phyloP scores from a whole-genome alignment of 2,888 invertebrate genomes.

The Actias luna region DNA sequence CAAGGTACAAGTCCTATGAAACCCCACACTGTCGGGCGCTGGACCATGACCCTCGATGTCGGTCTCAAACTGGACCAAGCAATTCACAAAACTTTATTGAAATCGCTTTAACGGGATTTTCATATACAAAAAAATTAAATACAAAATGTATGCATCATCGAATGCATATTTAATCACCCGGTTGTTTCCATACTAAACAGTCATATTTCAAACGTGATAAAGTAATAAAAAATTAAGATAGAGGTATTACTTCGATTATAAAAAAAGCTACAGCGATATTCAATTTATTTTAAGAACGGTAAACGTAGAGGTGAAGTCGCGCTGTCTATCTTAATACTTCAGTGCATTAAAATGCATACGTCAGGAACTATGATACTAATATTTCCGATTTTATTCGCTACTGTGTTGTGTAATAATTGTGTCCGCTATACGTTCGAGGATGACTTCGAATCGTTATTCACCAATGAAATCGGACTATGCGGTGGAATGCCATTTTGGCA shows the following conservation, averaged over 20 bases:
- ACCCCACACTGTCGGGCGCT: too few relatives aligned
- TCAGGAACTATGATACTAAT: background rate
- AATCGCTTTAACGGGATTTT: too few relatives aligned
- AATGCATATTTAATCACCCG: background rate
- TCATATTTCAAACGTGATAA: background rate
- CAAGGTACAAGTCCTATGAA: too few relatives aligned
- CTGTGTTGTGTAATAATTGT: slow-evolving; percentile 28
- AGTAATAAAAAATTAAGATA: background rate
- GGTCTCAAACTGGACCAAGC: too few relatives aligned
- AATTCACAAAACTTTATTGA: too few relatives aligned
- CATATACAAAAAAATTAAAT: too few relatives aligned
- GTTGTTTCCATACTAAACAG: background rate
- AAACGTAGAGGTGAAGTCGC: background rate
- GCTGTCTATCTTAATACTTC: background rate
- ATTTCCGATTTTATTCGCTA: background rate
- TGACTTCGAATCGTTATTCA: slow-evolving; percentile 39
- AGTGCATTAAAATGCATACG: background rate
- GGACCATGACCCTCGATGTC: too few relatives aligned
- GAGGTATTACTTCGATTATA: background rate
- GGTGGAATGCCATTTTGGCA: background rate
- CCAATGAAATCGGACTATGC: slow-evolving; percentile 32
- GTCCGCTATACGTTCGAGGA: slow-evolving; percentile 48
- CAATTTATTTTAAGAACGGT: background rate
- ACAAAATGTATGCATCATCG: too few relatives aligned
- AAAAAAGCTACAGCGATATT: background rate